Base-by-base conservation (phyloP, 2,113 vertebrate species). In the Aptenodytes forsteri region DNA sequence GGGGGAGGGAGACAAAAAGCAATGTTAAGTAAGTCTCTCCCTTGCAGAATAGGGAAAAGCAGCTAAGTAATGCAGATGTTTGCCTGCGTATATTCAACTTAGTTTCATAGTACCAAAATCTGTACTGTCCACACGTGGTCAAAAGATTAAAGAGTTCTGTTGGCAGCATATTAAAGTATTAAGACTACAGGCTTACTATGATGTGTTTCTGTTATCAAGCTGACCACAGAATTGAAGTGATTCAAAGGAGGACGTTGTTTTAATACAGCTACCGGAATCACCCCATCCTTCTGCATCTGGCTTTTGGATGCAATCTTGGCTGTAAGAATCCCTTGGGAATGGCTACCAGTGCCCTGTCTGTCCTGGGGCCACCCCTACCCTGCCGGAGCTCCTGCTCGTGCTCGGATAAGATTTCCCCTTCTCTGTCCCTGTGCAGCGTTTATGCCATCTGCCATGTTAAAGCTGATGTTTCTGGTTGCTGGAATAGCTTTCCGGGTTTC, bases 101-200 rank as follows among this genome's bases (percentile, higher is more conserved):
- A 22, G 76, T 62, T 93, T 92, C 52, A 40, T 49, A 19, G 89
- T 89, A 78, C 81, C 83, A 36, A 76, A 93, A 94, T 90, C 89
- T 94, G 67, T n/a, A 4, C 85, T 44, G 77, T 17, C 59, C 77
- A 50, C 93, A 97, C 21, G 36, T 92, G 94, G 83, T 83, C 66
- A 22, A 73, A 87, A 97, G 97, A 97, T 97, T 95, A 97, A 84
- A 95, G 93, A 97, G 83, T 96, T 95, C 85, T 81, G 73, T 59
- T 91, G 93, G 93, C 93, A 95, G 94, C 88, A 95, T 91, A 89
- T 97, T 95, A 86, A 95, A 90, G 95, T 70, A 91, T 90, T 97
- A 96, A 65, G 90, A 77, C 61, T 62, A 3, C 70, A 55, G 80
- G 88, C 87, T 96, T 81, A 29, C 90, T 93, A 6, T 54, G 62